Evolutionary conservation across 2,888 invertebrate species (phyloP).

Genomic region (Andrena trimmerana): DNA sequence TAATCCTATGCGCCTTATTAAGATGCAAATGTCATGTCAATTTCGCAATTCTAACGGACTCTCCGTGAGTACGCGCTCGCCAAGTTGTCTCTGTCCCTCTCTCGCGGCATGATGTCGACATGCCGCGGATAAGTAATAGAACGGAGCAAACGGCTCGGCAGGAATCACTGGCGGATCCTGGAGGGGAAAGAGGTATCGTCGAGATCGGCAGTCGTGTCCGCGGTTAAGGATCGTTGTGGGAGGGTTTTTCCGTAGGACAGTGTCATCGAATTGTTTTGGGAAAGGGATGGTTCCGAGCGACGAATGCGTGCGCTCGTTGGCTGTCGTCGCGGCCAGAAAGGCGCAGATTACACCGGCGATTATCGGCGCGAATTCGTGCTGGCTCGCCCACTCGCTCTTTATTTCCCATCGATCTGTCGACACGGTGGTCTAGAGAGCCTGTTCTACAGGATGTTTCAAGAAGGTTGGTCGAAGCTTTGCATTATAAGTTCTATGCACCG

Average conservation of each 20-base stretch:
- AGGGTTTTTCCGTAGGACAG: background rate
- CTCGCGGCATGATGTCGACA: slow-evolving; percentile 55
- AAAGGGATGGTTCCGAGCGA: background rate
- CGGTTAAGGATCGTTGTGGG: background rate
- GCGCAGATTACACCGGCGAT: slow-evolving; percentile 44
- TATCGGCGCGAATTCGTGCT: slow-evolving; percentile 41
- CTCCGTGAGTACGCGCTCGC: slow-evolving; percentile 40
- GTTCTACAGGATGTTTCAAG: slow-evolving; percentile 2
- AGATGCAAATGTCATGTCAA: slow-evolving; percentile 75
- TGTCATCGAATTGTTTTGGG: background rate
- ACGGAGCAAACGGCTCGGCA: slow-evolving; percentile 28
- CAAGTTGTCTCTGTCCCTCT: slow-evolving; percentile 19
- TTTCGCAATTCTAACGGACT: slow-evolving; percentile 69
- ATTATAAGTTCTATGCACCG: no score
- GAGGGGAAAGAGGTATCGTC: background rate
- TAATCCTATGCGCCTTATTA: slow-evolving; percentile 69
- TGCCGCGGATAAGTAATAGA: slow-evolving; percentile 62
- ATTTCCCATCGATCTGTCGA: slow-evolving; percentile 59
- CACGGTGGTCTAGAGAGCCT: slow-evolving; percentile 30
- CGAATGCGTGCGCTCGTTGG: background rate
- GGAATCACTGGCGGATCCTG: background rate
- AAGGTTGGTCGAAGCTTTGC: background rate
- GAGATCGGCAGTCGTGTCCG: background rate
- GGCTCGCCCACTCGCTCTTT: slow-evolving; percentile 52
- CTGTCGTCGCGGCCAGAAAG: slow-evolving; percentile 20